phyloP scores from a whole-genome alignment of 2,797 vertebrate species.

The Loris lydekkerianus region DNA sequence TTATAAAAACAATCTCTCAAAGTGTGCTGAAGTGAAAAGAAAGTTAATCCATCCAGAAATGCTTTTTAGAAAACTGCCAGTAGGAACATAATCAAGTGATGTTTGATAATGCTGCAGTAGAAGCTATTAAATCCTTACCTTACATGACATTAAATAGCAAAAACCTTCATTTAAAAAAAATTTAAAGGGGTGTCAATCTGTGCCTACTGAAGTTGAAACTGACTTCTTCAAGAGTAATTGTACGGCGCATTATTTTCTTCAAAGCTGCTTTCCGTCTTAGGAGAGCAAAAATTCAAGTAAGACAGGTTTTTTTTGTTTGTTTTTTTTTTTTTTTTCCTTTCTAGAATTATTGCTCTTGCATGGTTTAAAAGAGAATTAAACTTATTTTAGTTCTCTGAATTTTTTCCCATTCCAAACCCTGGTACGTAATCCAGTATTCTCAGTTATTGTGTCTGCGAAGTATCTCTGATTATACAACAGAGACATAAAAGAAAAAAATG shows the following conservation, averaged over 20 bases:
- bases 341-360: slow-evolving; percentile 52
- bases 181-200: slow-evolving; percentile 53
- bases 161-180: slow-evolving; percentile 65
- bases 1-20: slow-evolving; percentile 4
- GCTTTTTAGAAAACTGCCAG: slow-evolving; percentile 52
- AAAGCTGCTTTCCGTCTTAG: slow-evolving; percentile 54
- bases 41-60: slow-evolving; percentile 44
- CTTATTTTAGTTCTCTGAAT: slow-evolving; percentile 59
- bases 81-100: slow-evolving; percentile 47
- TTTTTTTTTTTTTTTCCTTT: neutral
- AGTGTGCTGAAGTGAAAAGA: slow-evolving; percentile 37
- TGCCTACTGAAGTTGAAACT: slow-evolving; percentile 70
- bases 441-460: neutral
- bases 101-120: slow-evolving; percentile 62
- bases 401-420: slow-evolving; percentile 29
- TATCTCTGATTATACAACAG: neutral
- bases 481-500: neutral
- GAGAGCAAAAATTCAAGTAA: slow-evolving; percentile 70
- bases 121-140: slow-evolving; percentile 73
- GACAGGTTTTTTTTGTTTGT: neutral
- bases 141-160: slow-evolving; percentile 69
- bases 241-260: slow-evolving; percentile 57
- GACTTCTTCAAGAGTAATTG: slow-evolving; percentile 68
- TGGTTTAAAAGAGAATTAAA: slow-evolving; percentile 66
- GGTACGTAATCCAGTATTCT: neutral